Percentiles rank a stretch among this genome's conserved stretches.
Evolutionary conservation across 2,113 vertebrate species (phyloP).

Genomic region (Sigmodon hispidus): DNA sequence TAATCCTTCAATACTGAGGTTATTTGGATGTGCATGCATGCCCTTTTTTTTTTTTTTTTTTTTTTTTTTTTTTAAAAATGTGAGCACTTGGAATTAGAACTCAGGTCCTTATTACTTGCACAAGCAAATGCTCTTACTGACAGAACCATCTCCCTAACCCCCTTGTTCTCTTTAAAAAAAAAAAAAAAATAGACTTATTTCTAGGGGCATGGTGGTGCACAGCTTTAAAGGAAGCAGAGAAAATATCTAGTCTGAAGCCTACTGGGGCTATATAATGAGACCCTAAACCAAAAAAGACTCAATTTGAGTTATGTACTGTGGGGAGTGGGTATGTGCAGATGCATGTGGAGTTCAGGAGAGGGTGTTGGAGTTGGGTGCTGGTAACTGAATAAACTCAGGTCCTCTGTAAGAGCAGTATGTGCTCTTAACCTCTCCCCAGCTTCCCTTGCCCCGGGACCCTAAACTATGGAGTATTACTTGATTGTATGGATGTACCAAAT

Average conservation of each 20-base stretch:
- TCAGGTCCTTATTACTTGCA: not conserved
- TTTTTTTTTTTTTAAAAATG: not conserved
- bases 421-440: not conserved
- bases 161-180: not conserved
- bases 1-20: not conserved
- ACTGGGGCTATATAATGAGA: not conserved
- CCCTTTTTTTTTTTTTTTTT: not conserved
- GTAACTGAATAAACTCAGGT: not conserved
- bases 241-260: not conserved
- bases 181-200: not conserved
- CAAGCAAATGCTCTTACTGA: not conserved
- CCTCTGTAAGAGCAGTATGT: not conserved
- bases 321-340: not conserved
- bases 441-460: not conserved
- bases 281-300: not conserved
- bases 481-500: slow-evolving; percentile 24
- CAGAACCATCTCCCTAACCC: not conserved
- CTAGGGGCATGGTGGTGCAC: not conserved
- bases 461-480: not conserved
- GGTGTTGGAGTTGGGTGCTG: not conserved
- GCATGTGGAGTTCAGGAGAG: not conserved
- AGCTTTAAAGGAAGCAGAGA: not conserved
- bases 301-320: not conserved
- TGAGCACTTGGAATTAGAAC: not conserved
- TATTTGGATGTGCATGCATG: not conserved